Evolutionary conservation across 2,888 invertebrate genomes (phyloP).

Genomic region (Caenorhabditis sp.): DNA sequence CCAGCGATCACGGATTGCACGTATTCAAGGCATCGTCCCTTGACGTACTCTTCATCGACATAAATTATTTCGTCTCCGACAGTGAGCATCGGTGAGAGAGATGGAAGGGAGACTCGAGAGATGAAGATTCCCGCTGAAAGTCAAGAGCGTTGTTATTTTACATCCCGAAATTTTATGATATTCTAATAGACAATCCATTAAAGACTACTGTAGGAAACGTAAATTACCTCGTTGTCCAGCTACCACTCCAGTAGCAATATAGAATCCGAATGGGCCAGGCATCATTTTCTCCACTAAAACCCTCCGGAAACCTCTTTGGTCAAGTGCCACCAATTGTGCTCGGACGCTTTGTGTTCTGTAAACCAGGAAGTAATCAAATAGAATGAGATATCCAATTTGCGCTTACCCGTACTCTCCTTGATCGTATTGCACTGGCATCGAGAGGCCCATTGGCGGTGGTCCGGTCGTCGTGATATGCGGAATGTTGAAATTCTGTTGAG

Average conservation of each 20-base stretch:
- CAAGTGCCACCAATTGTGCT: slow-evolving; percentile 74
- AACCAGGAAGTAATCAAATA: background rate
- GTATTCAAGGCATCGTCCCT: slow-evolving; percentile 74
- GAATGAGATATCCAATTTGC: background rate
- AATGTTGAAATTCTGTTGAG: slow-evolving; percentile 48
- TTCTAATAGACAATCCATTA: too few species aligned
- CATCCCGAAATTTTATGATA: too few species aligned
- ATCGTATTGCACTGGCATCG: slow-evolving; percentile 52
- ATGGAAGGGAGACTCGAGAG: slow-evolving; percentile 76
- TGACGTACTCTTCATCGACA: slow-evolving; percentile 76
- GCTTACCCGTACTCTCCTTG: slow-evolving; percentile 55
- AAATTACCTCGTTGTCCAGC: slow-evolving; percentile 75
- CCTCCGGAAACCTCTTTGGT: slow-evolving; percentile 75
- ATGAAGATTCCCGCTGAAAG: slow-evolving; percentile 76
- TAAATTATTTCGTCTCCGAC: slow-evolving; percentile 79
- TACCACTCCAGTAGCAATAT: slow-evolving; percentile 77
- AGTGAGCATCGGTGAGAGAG: slow-evolving; percentile 75
- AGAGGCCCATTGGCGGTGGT: slow-evolving; percentile 43
- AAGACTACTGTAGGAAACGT: slow-evolving; percentile 1
- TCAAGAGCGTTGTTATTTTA: too few species aligned
- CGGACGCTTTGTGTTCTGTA: slow-evolving; percentile 67
- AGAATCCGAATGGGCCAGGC: slow-evolving; percentile 80
- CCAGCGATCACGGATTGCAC: slow-evolving; percentile 77
- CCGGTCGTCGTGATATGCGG: slow-evolving; percentile 58
- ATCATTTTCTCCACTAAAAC: slow-evolving; percentile 76